Evolutionary conservation across 1,140 invertebrate genomes (phyloP), one percentile per base, ranked within the genome.

Genomic region (Pogonus chalceus): DNA sequence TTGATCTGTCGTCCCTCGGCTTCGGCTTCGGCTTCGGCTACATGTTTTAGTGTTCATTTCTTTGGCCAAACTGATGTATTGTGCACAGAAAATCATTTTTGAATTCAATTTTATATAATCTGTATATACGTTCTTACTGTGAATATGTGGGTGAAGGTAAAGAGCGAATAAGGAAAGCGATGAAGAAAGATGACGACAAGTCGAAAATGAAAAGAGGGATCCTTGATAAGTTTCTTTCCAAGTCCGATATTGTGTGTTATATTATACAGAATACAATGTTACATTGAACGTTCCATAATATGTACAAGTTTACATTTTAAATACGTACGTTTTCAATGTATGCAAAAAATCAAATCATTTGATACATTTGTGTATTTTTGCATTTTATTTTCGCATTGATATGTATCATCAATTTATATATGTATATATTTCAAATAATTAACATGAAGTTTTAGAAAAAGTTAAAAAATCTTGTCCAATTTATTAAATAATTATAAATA

Each of bases 21-120:
- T 31, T 14, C 14, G 26, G 26, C 4, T 31, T 31, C 26, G 4
- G 26, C 37, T 43, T 7, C 37, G 7, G 37, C 37, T 9, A 18
- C 37, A 43, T 43, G 37, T 43, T 12, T 18, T 43, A 43, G 37
- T 43, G 37, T 43, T 43, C 37, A 43, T 43, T 43, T 43, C 37
- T 43, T 43, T 43, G 9, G 37, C 37, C 37, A 43, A 43, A 43
- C 37, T 43, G 37, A 18, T 18, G 37, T 18, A 43, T 43, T 43
- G 37, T 43, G 37, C 9, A 43, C 9, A 18, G 18, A 43, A 43
- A 43, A 43, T 43, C 37, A 43, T 18, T 43, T 16, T 18, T 43
- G 37, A 43, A 12, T 43, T 43, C 37, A 43, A 43, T 43, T 43
- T 43, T 18, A 43, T 43, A 43, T 43, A 43, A 43, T 43, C 37